Evolutionary conservation across 2,113 vertebrate genomes (phyloP).

Genomic region (Brachyistius frenatus): DNA sequence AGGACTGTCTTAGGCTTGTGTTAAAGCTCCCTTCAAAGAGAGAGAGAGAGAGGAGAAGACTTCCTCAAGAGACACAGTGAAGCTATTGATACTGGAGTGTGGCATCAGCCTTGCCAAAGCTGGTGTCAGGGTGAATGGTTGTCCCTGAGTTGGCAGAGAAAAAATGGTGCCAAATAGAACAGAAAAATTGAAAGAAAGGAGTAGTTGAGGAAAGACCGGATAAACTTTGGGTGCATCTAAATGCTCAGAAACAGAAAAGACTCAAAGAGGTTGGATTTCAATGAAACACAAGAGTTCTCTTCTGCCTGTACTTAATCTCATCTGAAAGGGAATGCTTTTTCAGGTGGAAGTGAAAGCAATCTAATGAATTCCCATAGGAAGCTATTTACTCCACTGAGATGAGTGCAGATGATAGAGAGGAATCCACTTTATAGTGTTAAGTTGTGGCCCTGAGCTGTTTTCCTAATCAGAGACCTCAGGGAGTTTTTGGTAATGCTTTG

Average conservation of each 20-base stretch:
- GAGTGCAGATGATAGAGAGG: constrained; percentile 71
- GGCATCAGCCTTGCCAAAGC: constrained; percentile 69
- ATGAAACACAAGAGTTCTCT: constrained; percentile 61
- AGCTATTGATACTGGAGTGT: constrained; percentile 75
- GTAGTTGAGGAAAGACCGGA: constrained; percentile 31
- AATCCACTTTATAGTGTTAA: constrained; percentile 72
- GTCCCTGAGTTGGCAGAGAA: constrained; percentile 56
- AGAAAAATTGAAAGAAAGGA: constrained; percentile 53
- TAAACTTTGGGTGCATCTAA: constrained; percentile 57
- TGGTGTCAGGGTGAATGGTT: constrained; percentile 71
- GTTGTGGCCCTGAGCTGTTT: constrained; percentile 70
- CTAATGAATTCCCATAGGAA: constrained; percentile 80
- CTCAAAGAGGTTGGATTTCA: constrained; percentile 63
- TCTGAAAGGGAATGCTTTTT: constrained; percentile 68
- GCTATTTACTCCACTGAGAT: constrained; percentile 70
- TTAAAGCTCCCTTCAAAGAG: constrained; percentile 31
- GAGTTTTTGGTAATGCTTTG: constrained; percentile 54
- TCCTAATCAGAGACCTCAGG: constrained; percentile 66
- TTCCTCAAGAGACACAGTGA: constrained; percentile 68
- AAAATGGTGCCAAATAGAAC: constrained; percentile 52
- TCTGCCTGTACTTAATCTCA: constrained; percentile 64
- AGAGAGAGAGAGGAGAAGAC: constrained; percentile 23
- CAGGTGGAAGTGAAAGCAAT: constrained; percentile 74
- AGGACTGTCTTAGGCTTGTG: constrained; percentile 15
- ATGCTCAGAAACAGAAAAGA: constrained; percentile 49